A percentile compares a stretch with the other conserved stretches of the same genome.
phyloP scores from a whole-genome alignment of 2,888 invertebrate species.

The Dromius quadrimaculatus region DNA sequence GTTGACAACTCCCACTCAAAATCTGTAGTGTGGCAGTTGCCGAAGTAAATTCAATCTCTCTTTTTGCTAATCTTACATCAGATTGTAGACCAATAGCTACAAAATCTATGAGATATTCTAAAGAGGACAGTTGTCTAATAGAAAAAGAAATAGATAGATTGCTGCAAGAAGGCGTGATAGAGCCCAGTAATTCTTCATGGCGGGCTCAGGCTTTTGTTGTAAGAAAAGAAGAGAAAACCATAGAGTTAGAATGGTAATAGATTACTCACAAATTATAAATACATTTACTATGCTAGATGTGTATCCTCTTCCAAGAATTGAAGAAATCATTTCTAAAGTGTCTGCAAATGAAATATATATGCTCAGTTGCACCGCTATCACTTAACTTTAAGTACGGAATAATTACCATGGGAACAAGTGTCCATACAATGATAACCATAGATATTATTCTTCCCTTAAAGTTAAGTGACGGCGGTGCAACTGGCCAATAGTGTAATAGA shows the following conservation, averaged over 20 bases:
- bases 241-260: too few species aligned
- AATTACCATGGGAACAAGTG: too few species aligned
- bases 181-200: background rate
- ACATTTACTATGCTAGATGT: background rate
- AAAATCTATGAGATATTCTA: background rate
- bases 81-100: background rate
- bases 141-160: background rate
- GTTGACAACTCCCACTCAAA: background rate
- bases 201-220: too few species aligned
- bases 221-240: too few species aligned
- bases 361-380: too few species aligned
- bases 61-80: background rate
- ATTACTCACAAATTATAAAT: too few species aligned
- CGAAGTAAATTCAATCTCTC: background rate
- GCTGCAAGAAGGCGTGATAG: background rate
- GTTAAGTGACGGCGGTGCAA: too few species aligned
- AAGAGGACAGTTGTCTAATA: background rate
- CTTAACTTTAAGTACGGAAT: too few species aligned
- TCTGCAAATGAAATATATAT: too few species aligned
- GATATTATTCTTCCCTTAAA: too few species aligned
- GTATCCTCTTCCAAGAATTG: background rate
- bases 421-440: too few species aligned
- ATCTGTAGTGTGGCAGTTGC: background rate
- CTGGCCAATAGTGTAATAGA: too few species aligned
- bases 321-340: constrained; percentile 26